Percentiles rank a stretch among this genome's conserved stretches.
phyloP scores from a whole-genome alignment of 2,888 invertebrate genomes.

The Pediacus dermestoides region DNA sequence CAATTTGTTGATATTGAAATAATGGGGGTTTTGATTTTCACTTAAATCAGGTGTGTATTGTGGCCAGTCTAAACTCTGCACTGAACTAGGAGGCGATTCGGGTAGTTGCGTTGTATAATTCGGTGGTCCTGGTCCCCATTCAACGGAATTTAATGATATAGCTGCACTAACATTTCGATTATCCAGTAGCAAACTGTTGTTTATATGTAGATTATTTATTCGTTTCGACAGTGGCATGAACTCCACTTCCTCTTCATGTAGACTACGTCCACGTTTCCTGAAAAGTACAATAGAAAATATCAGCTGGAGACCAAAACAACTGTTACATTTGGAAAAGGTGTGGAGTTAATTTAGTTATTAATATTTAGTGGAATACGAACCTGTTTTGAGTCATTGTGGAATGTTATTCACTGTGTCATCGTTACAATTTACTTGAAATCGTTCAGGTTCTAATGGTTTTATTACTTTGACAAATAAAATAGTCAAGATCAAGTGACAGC shows the following conservation, averaged over 20 bases:
- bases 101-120: slow-evolving; percentile 29
- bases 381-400: slow-evolving; percentile 7
- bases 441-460: no score
- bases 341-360: no score
- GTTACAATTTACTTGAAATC: no score
- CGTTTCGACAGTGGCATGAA: slow-evolving; percentile 86
- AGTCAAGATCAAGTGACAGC: no score
- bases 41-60: slow-evolving; percentile 74
- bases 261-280: slow-evolving; percentile 73
- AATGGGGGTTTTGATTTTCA: slow-evolving; percentile 77
- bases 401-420: no score
- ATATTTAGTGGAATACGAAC: neutral
- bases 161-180: slow-evolving; percentile 38
- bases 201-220: slow-evolving; percentile 84
- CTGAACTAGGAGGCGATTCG: slow-evolving; percentile 42
- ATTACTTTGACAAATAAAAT: no score
- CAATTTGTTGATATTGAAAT: slow-evolving; percentile 80
- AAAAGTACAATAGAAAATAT: slow-evolving; percentile 39
- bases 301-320: no score
- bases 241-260: slow-evolving; percentile 68
- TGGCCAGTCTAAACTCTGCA: slow-evolving; percentile 46
- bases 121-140: slow-evolving; percentile 43
- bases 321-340: no score
- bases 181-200: slow-evolving; percentile 52
- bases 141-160: slow-evolving; percentile 23